Percentiles rank a stretch among this genome's conserved stretches.
phyloP scores from a whole-genome alignment of 2,113 vertebrate genomes.

The Cepphus grylle region DNA sequence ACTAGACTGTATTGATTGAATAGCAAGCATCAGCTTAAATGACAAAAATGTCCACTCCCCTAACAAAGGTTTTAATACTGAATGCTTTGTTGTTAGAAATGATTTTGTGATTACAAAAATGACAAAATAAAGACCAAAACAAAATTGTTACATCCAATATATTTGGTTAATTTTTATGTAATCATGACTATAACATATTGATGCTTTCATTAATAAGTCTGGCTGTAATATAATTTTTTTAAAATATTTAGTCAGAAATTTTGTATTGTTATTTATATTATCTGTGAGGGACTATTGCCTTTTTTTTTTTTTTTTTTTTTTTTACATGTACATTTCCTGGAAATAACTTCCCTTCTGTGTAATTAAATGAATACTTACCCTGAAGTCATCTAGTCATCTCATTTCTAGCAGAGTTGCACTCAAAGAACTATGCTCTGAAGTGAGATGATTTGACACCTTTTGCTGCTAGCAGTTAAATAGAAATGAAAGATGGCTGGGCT shows the following conservation, averaged over 20 bases:
- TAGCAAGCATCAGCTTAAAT: background rate
- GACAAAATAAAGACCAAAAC: accelerated
- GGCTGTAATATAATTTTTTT: background rate
- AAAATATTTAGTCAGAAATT: background rate
- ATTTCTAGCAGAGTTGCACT: background rate
- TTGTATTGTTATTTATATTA: background rate
- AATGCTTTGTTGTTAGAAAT: background rate
- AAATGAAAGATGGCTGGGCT: background rate
- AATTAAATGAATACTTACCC: background rate
- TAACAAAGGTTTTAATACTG: background rate
- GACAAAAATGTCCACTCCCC: accelerated
- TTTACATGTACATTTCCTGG: background rate
- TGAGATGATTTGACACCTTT: background rate
- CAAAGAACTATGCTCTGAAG: background rate
- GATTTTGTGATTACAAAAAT: background rate
- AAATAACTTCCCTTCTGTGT: background rate
- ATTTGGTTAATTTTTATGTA: background rate
- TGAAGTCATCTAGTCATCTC: background rate
- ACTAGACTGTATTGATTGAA: background rate
- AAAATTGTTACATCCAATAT: background rate
- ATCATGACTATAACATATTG: background rate
- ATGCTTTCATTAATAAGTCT: background rate
- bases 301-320: background rate
- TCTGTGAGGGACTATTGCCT: background rate
- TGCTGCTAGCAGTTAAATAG: background rate